Base-by-base conservation (phyloP, 2,797 vertebrate genomes). In the Podargus strigoides region DNA sequence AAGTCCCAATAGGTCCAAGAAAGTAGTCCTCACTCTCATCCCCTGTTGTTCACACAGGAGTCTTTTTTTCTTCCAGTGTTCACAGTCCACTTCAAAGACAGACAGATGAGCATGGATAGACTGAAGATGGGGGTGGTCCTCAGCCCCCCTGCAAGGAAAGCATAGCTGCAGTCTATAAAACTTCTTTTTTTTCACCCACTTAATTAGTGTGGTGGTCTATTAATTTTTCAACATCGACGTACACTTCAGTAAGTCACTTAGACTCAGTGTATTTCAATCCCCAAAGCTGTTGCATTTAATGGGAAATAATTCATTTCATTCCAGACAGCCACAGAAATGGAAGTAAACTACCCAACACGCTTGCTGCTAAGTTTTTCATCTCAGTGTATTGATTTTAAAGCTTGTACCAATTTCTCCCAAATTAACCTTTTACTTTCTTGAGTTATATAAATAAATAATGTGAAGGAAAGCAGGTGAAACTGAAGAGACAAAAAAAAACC, bases 261-360 rank as follows among this genome's bases (percentile, higher is more conserved):
- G 30, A 59, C 32, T 12, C 64, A 44, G 36, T 30, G 21, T 14
- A 81, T 60, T 92, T 83, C 32, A 91, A 49, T 76, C 24, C 75
- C 9, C 27, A 32, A 73, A 56, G 5, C 6, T 87, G 32, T 72
- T 20, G 3, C 27, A 16, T 85, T 95, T 94, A 85, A 91, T 89
- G 27, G n/a, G 58, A 96, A 96, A 94, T 90, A 87, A 95, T 92
- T 92, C 27, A 63, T 94, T 97, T 96, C 79, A 59, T 83, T 76
- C 74, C 83, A 84, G 46, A 26, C 26, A 93, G 75, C 26, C 72
- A 42, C 67, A 90, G 39, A 89, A 94, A 85, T 73, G 55, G 76
- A 91, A 88, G 34, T 67, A 95, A 89, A 77, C 32, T 85, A 72
- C 52, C 81, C 7, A 18, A 82, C n/a, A 75, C 53, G 27, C 36